A percentile compares a stretch with the other conserved stretches of the same genome.
These are phyloP conservation scores for Telenomus remus DNA, from an alignment of 1,140 invertebrate genomes.

Conservation along the genomic window DNA sequence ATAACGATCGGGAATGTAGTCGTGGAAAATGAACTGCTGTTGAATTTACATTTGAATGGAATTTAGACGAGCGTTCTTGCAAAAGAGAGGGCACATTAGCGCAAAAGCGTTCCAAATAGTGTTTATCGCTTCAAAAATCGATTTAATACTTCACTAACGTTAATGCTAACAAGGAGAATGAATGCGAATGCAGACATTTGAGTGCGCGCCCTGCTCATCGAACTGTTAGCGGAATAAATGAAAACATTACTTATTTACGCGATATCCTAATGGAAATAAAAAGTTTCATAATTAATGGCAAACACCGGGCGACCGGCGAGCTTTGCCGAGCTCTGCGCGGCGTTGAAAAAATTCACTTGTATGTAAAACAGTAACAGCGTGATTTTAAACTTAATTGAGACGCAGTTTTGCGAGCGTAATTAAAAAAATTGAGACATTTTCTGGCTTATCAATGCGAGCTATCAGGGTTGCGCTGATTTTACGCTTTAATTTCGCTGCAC, in stretches of 20 bases:
- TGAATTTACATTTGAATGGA: not conserved
- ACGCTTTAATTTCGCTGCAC: too few relatives aligned
- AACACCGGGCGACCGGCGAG: constrained; percentile 4
- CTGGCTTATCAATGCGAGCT: constrained; percentile 32
- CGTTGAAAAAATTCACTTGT: constrained; percentile 32
- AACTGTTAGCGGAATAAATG: constrained; percentile 18
- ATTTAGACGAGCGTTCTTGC: not conserved
- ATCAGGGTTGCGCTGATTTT: too few relatives aligned
- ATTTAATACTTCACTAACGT: constrained; percentile 13
- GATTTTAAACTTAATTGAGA: constrained; percentile 47
- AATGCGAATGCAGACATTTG: constrained; percentile 10
- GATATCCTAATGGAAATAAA: constrained; percentile 47
- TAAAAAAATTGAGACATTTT: constrained; percentile 46
- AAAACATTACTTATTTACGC: constrained; percentile 39
- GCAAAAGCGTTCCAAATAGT: too few relatives aligned
- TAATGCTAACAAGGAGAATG: constrained; percentile 6
- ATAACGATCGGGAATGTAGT: not conserved
- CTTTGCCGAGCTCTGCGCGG: too few relatives aligned
- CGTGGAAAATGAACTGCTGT: not conserved
- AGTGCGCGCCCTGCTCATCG: not conserved
- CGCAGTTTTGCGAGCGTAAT: constrained; percentile 42
- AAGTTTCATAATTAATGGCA: constrained; percentile 50
- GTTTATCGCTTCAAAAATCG: constrained; percentile 7
- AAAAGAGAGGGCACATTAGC: not conserved
- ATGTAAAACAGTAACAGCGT: constrained; percentile 34